These are phyloP conservation scores for Panurus biarmicus DNA, from an alignment of 2,113 vertebrate genomes.

Conservation along the genomic window DNA sequence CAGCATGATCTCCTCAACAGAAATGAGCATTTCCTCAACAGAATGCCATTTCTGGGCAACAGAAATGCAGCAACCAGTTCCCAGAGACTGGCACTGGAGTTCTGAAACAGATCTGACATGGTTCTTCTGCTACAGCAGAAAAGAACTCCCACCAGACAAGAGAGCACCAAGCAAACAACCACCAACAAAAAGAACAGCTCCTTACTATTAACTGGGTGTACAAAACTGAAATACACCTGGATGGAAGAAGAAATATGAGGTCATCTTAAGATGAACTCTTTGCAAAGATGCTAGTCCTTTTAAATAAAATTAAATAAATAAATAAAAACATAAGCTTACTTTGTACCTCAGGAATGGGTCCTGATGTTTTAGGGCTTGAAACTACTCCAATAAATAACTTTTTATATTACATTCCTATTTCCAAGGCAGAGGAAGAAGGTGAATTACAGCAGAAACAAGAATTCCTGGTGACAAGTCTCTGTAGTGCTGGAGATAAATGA, in stretches of 20 bases:
- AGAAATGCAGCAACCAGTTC: not conserved
- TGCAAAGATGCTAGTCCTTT: not conserved
- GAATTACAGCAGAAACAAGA: not conserved
- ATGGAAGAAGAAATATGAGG: not conserved
- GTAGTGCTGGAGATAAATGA: not conserved
- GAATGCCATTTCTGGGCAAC: too few relatives aligned
- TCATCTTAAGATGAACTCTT: not conserved
- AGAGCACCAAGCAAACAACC: too few relatives aligned
- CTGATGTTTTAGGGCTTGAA: not conserved
- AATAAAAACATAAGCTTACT: not conserved
- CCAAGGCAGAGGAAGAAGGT: not conserved
- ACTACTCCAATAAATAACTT: not conserved
- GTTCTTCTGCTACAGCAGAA: not conserved
- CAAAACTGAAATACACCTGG: not conserved
- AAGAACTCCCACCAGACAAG: not conserved
- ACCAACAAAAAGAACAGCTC: not conserved
- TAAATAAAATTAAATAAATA: not conserved
- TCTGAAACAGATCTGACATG: accelerated
- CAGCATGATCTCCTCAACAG: not conserved
- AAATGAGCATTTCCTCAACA: too few relatives aligned
- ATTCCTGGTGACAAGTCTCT: not conserved
- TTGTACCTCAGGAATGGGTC: not conserved
- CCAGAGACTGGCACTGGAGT: not conserved
- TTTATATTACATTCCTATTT: not conserved
- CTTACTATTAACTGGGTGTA: not conserved